Conservation (phyloP, 2,113 vertebrate genomes). For the Cephalophus harveyi region DNA sequence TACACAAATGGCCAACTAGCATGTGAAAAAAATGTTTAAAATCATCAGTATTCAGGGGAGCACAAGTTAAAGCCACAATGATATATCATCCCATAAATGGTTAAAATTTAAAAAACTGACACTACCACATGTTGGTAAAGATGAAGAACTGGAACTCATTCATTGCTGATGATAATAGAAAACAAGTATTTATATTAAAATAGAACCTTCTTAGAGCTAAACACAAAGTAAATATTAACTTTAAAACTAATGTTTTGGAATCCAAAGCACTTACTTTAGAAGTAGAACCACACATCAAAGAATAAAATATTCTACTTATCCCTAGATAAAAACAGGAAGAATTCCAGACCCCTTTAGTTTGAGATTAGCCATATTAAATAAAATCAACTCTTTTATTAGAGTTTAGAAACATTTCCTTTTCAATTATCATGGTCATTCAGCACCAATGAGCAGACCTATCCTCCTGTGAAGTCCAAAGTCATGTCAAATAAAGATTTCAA, state of each 20-base stretch:
- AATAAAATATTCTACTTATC: neutral
- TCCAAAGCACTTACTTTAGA: neutral
- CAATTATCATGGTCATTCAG: neutral
- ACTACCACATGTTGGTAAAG: neutral
- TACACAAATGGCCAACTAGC: neutral
- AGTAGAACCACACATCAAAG: neutral
- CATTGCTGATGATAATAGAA: neutral
- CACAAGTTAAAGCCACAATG: neutral
- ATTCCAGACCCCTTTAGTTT: neutral
- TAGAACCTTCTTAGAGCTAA: neutral
- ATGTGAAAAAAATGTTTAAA: neutral
- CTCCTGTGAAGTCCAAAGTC: neutral
- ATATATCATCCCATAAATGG: neutral
- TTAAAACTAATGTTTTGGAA: conserved; percentile 5
- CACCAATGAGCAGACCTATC: neutral
- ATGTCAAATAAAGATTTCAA: neutral
- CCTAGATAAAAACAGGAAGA: neutral
- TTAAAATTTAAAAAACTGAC: neutral
- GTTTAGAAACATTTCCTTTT: neutral
- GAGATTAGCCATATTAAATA: neutral
- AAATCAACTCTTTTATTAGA: neutral
- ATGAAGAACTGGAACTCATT: neutral
- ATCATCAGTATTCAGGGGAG: neutral
- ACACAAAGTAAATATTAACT: neutral
- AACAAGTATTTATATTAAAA: neutral